Evolutionary conservation across 1,140 invertebrate genomes (phyloP).

Genomic region (Bicyclus anynana): DNA sequence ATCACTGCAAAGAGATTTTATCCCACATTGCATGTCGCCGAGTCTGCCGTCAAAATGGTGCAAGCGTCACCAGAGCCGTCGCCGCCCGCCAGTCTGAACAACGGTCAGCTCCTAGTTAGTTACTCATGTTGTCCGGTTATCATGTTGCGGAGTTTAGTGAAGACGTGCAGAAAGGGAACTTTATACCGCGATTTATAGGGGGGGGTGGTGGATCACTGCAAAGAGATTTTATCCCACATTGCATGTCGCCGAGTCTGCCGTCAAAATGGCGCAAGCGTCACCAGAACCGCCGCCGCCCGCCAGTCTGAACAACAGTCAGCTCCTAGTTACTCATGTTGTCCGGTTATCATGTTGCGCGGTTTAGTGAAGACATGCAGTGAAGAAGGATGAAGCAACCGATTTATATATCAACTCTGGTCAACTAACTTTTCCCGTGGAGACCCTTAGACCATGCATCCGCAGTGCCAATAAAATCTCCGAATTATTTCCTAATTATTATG

Average conservation of each 20-base stretch:
- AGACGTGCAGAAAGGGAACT: too few species aligned
- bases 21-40: slow-evolving; percentile 54
- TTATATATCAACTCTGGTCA: too few species aligned
- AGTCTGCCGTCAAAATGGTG: slow-evolving; percentile 69
- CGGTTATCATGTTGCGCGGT: neutral
- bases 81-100: slow-evolving; percentile 58
- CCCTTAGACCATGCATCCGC: too few species aligned
- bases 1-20: too few species aligned
- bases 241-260: slow-evolving; percentile 60
- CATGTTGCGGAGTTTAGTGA: neutral
- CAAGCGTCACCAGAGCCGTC: slow-evolving; percentile 66
- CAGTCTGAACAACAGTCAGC: slow-evolving; percentile 67
- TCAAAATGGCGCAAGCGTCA: slow-evolving; percentile 71
- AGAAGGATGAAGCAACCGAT: too few species aligned
- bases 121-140: neutral
- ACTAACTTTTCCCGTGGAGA: too few species aligned
- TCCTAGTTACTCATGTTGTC: neutral
- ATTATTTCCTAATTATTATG: too few species aligned
- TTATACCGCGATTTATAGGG: too few species aligned
- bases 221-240: too few species aligned
- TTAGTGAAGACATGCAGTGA: too few species aligned
- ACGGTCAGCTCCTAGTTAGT: slow-evolving; percentile 53
- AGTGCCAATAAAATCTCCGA: too few species aligned
- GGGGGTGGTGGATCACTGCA: too few species aligned
- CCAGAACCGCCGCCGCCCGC: slow-evolving; percentile 54